Evolutionary conservation across 2,797 vertebrate species (phyloP).

Genomic region (Limnodromus scolopaceus): DNA sequence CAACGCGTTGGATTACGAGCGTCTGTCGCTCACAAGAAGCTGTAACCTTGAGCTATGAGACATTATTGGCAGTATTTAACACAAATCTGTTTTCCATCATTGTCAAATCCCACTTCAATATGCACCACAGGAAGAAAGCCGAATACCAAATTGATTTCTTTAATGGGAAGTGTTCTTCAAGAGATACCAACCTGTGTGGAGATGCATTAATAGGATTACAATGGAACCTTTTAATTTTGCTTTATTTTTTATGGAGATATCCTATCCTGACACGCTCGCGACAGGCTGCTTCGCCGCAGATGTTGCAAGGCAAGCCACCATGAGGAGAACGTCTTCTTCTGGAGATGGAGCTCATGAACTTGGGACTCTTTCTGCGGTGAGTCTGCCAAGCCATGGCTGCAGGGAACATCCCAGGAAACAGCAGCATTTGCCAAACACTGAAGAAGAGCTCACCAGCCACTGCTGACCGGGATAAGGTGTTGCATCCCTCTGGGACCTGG

Average conservation of each 20-base stretch:
- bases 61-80: conserved; percentile 82
- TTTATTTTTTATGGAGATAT: conserved; percentile 13
- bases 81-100: conserved; percentile 85
- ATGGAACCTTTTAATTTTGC: conserved; percentile 47
- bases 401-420: neutral
- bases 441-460: neutral
- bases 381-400: neutral
- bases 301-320: rapidly evolving
- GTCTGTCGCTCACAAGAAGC: conserved; percentile 67
- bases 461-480: neutral
- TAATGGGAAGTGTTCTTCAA: conserved; percentile 83
- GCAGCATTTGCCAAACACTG: rapidly evolving
- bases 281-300: neutral
- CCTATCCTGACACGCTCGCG: neutral
- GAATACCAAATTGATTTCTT: conserved; percentile 87
- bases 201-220: conserved; percentile 64
- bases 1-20: conserved; percentile 49
- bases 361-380: neutral
- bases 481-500: neutral
- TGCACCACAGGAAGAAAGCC: conserved; percentile 81
- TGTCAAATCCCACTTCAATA: conserved; percentile 85
- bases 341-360: neutral
- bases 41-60: conserved; percentile 84
- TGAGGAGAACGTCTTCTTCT: rapidly evolving
- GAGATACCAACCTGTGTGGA: conserved; percentile 56